Conservation (phyloP, 2,113 vertebrate genomes). For the Cephalopholis sonnerati region DNA sequence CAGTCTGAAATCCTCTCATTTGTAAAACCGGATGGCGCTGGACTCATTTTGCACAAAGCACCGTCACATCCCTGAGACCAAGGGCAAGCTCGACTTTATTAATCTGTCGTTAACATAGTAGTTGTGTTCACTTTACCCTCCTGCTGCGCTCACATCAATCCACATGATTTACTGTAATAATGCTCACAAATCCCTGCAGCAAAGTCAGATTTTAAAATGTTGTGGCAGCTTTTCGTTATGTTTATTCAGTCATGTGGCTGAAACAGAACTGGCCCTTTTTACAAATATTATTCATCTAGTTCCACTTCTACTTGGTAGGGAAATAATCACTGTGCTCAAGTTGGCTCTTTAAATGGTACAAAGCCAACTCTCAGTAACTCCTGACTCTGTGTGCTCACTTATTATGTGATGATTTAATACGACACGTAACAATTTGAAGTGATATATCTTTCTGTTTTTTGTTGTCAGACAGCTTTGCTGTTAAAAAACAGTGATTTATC, state of each 20-base stretch:
- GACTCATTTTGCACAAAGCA: slow-evolving; percentile 15
- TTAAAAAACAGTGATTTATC: not conserved
- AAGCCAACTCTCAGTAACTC: not conserved
- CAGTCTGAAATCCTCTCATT: not conserved
- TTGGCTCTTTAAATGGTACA: not conserved
- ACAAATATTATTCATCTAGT: not conserved
- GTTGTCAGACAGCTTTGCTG: not conserved
- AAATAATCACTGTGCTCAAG: not conserved
- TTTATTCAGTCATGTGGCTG: not conserved
- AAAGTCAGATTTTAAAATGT: slow-evolving; percentile 3
- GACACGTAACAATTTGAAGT: not conserved
- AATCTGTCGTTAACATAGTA: slow-evolving; percentile 14
- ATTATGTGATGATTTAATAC: not conserved
- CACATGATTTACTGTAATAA: slow-evolving; percentile 9
- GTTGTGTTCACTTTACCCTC: not conserved
- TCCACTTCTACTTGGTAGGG: not conserved
- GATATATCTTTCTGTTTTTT: not conserved
- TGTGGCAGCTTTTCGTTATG: not conserved
- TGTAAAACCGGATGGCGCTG: not conserved
- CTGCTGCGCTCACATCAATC: slow-evolving; percentile 3
- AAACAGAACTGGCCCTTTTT: not conserved
- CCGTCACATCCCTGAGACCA: not conserved
- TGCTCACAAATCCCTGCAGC: not conserved
- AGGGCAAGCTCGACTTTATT: not conserved
- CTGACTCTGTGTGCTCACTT: slow-evolving; percentile 2